Base-by-base conservation (phyloP, 2,888 invertebrate species). In the Parochlus steinenii region DNA sequence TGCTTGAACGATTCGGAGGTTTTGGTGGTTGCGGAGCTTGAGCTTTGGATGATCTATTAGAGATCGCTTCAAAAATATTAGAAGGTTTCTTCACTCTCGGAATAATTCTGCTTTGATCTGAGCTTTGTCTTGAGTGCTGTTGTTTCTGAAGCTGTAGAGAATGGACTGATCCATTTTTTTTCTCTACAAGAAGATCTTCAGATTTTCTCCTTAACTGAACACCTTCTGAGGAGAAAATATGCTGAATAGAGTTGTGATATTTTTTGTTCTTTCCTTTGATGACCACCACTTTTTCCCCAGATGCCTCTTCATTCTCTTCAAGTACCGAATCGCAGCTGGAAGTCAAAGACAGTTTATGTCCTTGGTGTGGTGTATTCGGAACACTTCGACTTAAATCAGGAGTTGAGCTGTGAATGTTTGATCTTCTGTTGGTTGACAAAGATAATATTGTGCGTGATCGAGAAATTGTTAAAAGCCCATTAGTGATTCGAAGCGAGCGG, bases 381-480 rank as follows among this genome's bases (percentile, higher is more conserved):
- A 56, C 51, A 40, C 56, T 59, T 37, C 49, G 53, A 37, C 54
- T 59, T 16, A 59, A 45, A 44, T 59, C 56, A 19, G 58, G 57
- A 11, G 52, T 54, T 3, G 58, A 59, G 34, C 56, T 52, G 16
- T 51, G 51, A 40, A 55, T 54, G 42, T 52, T 30, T n/a, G 30
- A 23, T 24, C 16, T 31, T 25, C 16, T 26, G 30, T 17, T 27
- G 1, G 55, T 49, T 0, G 60, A 45, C 23, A 58, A 42, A 39
- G 66, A 61, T 0, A 71, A 50, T 19, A 67, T 64, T 0, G 70
- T 71, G 11, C 69, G 56, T 1, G 71, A 70, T 1, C 70, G 51
- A 0, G 67, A 63, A 27, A 71, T 46, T 4, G 64, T 62, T 6
- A 70, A 62, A 45, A 71, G 64, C 7, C 52, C 51, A 33, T 56